Evolutionary conservation across 2,113 vertebrate species (phyloP).

Genomic region (Oryzias melastigma): DNA sequence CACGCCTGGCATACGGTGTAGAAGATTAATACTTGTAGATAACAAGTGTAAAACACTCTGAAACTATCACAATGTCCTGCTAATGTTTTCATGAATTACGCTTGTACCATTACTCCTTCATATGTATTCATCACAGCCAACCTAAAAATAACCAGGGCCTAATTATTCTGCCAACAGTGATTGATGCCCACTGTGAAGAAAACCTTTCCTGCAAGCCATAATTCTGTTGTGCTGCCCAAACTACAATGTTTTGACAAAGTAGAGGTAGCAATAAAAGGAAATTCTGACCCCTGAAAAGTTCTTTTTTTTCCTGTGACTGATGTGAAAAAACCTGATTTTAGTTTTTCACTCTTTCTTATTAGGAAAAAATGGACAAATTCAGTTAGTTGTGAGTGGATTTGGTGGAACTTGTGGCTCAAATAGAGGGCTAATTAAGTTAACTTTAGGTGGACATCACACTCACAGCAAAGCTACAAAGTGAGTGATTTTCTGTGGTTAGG

Average conservation of each 20-base stretch:
- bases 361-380: too few species aligned
- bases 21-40: conserved; percentile 15
- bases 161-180: conserved; percentile 51
- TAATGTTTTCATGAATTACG: conserved; percentile 42
- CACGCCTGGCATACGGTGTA: conserved; percentile 11
- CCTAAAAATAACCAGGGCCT: conserved; percentile 46
- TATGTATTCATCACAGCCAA: conserved; percentile 40
- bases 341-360: too few species aligned
- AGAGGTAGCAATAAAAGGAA: not conserved
- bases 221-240: conserved; percentile 29
- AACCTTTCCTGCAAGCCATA: conserved; percentile 28
- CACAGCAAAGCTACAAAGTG: too few species aligned
- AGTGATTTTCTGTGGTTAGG: too few species aligned
- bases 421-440: too few species aligned
- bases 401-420: too few species aligned
- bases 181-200: conserved; percentile 35
- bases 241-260: conserved; percentile 28
- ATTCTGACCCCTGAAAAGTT: too few species aligned
- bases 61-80: conserved; percentile 15
- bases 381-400: too few species aligned
- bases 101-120: conserved; percentile 25
- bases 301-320: too few species aligned
- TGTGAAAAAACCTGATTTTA: too few species aligned
- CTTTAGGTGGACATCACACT: too few species aligned
- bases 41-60: conserved; percentile 36